A percentile compares a stretch with the other conserved stretches of the same genome.
These are phyloP conservation scores for Serilophus lunatus DNA, from an alignment of 2,113 vertebrate genomes.

Conservation along the genomic window DNA sequence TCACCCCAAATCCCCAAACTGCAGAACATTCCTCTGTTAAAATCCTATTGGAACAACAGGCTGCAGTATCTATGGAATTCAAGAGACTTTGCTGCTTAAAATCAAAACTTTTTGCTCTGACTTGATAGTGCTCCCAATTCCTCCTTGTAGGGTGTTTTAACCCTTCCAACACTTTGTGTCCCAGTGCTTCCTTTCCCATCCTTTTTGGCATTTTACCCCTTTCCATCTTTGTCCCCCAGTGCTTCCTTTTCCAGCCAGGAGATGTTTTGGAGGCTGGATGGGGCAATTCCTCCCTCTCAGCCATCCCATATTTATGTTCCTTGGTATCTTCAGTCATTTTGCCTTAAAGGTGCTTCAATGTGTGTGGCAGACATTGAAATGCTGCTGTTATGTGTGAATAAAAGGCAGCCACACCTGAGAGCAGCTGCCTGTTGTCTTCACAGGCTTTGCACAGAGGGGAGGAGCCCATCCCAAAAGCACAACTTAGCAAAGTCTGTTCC, in stretches of 20 bases:
- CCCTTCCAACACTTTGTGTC: neutral
- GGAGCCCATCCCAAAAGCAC: neutral
- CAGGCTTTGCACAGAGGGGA: neutral
- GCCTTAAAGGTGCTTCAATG: neutral
- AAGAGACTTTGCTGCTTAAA: neutral
- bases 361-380: neutral
- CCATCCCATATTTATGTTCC: neutral
- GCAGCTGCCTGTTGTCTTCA: neutral
- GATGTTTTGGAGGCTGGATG: neutral
- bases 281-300: neutral
- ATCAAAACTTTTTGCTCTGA: neutral
- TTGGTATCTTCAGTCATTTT: neutral
- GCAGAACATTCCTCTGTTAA: neutral
- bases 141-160: neutral
- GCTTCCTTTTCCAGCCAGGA: neutral
- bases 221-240: neutral
- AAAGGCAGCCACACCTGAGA: neutral
- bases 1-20: neutral
- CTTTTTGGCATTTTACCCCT: neutral
- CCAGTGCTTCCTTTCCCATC: neutral
- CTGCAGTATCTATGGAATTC: neutral
- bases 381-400: neutral
- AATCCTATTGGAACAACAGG: neutral
- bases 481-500: neutral
- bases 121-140: neutral